Conservation (phyloP, 2,888 invertebrate genomes). For the Oxystoma pomonae region DNA sequence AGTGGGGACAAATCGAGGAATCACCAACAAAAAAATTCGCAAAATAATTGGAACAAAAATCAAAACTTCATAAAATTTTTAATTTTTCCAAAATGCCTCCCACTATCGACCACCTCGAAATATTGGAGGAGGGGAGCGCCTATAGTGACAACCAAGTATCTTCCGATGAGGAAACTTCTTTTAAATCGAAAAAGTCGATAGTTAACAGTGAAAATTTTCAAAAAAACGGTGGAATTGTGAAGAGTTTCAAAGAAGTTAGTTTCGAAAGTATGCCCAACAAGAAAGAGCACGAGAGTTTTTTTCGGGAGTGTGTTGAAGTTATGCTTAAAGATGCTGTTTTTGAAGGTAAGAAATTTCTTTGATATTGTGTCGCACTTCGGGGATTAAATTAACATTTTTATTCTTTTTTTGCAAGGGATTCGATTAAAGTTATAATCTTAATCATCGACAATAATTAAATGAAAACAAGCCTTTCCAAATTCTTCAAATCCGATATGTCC, state of each 20-base stretch:
- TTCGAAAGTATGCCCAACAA: conserved; percentile 62
- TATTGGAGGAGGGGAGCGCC: conserved; percentile 33
- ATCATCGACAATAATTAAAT: no score
- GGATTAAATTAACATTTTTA: no score
- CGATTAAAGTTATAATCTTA: no score
- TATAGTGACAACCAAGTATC: conserved; percentile 39
- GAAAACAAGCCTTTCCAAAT: no score
- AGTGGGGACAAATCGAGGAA: background rate
- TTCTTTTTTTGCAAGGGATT: no score
- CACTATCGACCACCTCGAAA: conserved; percentile 33
- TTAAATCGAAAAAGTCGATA: conserved; percentile 16
- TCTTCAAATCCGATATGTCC: no score
- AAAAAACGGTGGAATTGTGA: background rate
- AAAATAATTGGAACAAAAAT: no score
- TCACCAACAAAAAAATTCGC: background rate
- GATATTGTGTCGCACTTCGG: no score
- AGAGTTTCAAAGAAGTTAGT: conserved; percentile 26
- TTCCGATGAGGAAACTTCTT: conserved; percentile 39
- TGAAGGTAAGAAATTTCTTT: conserved; percentile 57
- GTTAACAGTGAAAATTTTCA: conserved; percentile 6
- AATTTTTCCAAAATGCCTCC: no score
- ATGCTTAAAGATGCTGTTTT: conserved; percentile 73
- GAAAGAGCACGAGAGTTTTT: conserved; percentile 66
- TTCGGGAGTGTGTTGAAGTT: conserved; percentile 66
- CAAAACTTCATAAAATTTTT: no score